phyloP scores from a whole-genome alignment of 2,797 vertebrate species.

The Chanos chanos region DNA sequence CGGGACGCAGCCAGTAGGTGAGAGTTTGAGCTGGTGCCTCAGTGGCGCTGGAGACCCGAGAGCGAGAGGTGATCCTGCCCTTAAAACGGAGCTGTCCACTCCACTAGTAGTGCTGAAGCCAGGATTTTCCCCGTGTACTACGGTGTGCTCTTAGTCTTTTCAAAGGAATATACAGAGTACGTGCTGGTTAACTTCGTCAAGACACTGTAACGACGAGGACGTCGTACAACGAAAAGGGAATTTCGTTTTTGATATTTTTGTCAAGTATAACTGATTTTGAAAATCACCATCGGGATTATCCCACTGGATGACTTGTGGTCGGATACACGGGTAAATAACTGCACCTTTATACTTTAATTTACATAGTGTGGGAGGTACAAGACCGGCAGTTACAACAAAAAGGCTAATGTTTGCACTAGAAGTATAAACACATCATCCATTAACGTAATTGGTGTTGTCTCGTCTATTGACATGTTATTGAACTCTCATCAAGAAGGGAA shows the following conservation, averaged over 20 bases:
- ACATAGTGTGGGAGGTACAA: too few species aligned
- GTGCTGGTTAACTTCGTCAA: conserved; percentile 55
- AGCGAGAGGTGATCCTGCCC: conserved; percentile 61
- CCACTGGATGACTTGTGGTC: conserved; percentile 57
- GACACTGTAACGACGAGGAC: conserved; percentile 45
- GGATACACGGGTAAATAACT: conserved; percentile 64
- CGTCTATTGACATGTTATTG: not conserved
- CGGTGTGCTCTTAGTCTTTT: conserved; percentile 22
- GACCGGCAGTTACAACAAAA: too few species aligned
- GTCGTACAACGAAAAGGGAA: conserved; percentile 47
- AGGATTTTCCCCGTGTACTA: conserved; percentile 6
- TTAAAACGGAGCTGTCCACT: conserved; percentile 68
- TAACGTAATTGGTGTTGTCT: not conserved
- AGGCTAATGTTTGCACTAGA: too few species aligned
- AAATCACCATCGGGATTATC: conserved; percentile 57
- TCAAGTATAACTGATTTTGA: not conserved
- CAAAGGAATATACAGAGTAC: conserved; percentile 52
- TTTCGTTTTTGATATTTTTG: conserved; percentile 43
- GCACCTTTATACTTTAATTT: not conserved
- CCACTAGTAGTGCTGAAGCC: conserved; percentile 66
- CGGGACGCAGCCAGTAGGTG: conserved; percentile 60
- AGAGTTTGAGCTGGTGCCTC: conserved; percentile 60
- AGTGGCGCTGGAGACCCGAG: conserved; percentile 60
- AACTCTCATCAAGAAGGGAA: not conserved
- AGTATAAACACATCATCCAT: not conserved